Conservation (phyloP, 2,888 invertebrate genomes). For the Drosophila aldrichi region DNA sequence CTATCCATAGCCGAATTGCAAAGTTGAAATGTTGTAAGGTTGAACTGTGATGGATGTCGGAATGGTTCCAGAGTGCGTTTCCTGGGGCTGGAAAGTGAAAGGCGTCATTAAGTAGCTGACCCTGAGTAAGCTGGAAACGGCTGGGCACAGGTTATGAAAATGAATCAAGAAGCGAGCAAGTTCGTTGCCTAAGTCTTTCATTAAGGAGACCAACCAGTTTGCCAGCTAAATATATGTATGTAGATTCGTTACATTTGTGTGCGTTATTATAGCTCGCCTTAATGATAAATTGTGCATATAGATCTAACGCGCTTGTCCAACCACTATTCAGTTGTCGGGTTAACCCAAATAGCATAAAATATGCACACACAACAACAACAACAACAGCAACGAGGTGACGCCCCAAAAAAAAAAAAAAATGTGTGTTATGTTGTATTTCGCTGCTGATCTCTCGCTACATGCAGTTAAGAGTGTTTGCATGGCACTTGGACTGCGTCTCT, state of each 20-base stretch:
- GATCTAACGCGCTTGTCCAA: conserved; percentile 46
- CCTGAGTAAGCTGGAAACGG: conserved; percentile 52
- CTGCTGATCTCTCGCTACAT: conserved; percentile 43
- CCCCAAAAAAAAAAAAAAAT: conserved; percentile 28
- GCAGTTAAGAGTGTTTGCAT: conserved; percentile 60
- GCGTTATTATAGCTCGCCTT: conserved; percentile 26
- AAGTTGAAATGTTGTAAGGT: conserved; percentile 23
- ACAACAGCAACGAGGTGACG: conserved; percentile 27
- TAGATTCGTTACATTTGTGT: not conserved
- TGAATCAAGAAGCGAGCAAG: conserved; percentile 66
- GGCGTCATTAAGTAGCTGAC: conserved; percentile 57
- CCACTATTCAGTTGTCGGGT: conserved; percentile 56
- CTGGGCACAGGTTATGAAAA: conserved; percentile 33
- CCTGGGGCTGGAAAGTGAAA: conserved; percentile 73
- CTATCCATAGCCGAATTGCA: not conserved
- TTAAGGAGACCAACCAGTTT: conserved; percentile 50
- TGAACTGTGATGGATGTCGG: not conserved
- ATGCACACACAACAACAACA: conserved; percentile 21
- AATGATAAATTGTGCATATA: conserved; percentile 55
- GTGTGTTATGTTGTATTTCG: conserved; percentile 14
- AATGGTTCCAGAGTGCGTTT: conserved; percentile 43
- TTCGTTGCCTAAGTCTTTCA: conserved; percentile 66
- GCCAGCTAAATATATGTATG: conserved; percentile 3
- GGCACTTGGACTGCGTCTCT: conserved; percentile 59
- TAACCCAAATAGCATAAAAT: conserved; percentile 58